Conservation (phyloP, 53 echinoderm and acorn worm genomes). For the Astropecten irregularis region DNA sequence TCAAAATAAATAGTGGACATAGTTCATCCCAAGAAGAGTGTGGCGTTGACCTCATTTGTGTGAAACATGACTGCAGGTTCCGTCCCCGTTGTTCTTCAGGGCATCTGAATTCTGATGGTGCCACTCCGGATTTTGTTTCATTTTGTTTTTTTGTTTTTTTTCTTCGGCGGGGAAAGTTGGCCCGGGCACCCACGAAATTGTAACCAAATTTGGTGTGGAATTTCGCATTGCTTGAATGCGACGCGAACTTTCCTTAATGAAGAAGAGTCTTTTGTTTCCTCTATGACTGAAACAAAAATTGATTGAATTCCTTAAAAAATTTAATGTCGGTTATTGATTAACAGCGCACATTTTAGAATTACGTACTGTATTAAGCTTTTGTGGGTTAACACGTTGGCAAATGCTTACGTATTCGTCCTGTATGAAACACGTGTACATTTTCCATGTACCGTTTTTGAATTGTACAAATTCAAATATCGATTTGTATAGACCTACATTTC, state of each 20-base stretch:
- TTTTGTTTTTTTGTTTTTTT: not conserved
- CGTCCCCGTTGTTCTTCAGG: slow-evolving; percentile 25
- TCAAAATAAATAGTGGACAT: slow-evolving; percentile 34
- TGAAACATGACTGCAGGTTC: no score
- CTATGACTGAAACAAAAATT: not conserved
- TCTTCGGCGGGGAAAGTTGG: not conserved
- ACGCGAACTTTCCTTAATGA: not conserved
- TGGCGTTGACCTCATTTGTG: no score
- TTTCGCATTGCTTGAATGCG: not conserved
- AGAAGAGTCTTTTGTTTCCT: not conserved
- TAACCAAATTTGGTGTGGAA: slow-evolving; percentile 52
- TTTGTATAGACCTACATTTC: no score
- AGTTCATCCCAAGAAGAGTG: no score
- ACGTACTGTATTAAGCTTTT: not conserved
- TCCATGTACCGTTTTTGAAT: no score
- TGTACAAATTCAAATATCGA: no score
- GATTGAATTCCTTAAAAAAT: not conserved
- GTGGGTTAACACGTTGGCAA: not conserved
- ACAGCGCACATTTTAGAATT: not conserved
- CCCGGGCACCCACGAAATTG: not conserved
- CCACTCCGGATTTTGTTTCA: slow-evolving; percentile 6
- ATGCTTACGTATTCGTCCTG: no score
- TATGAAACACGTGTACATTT: no score
- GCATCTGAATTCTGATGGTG: slow-evolving; percentile 51
- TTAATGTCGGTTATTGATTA: not conserved